phyloP scores from a whole-genome alignment of 2,113 vertebrate genomes.

The Lasiurus borealis region DNA sequence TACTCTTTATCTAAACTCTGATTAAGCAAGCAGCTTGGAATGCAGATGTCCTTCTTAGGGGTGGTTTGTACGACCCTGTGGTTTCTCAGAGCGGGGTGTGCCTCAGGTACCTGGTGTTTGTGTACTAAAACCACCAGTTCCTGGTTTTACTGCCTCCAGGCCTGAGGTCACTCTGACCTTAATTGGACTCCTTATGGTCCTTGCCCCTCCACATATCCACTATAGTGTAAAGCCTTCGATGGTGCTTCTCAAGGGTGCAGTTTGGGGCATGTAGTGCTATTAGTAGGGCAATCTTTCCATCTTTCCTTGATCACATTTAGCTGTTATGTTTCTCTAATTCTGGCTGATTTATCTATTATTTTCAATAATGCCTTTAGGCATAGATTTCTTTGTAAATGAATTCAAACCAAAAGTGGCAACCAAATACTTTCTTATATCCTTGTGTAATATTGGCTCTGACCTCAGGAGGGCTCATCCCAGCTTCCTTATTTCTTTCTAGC shows the following conservation, averaged over 20 bases:
- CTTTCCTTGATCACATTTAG: background rate
- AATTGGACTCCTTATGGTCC: no score
- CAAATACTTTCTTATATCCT: background rate
- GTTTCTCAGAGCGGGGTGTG: no score
- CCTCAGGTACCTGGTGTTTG: no score
- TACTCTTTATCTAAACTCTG: no score
- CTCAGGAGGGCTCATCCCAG: no score
- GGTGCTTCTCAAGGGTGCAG: background rate
- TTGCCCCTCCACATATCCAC: no score
- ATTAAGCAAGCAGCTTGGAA: no score
- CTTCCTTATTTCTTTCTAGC: background rate
- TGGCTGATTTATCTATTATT: background rate
- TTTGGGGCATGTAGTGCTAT: background rate
- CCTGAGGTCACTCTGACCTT: no score
- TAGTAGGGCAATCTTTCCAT: background rate
- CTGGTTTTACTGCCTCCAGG: no score
- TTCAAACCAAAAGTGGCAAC: background rate
- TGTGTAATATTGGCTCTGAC: background rate
- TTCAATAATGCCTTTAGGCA: background rate
- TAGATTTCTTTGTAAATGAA: background rate
- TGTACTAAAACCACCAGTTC: no score
- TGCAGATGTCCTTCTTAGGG: no score
- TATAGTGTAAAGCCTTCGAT: background rate
- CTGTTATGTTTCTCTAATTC: background rate
- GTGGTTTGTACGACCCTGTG: no score